These are phyloP conservation scores for Rhorus exstirpatorius DNA, from an alignment of 2,888 invertebrate genomes.

Conservation along the genomic window DNA sequence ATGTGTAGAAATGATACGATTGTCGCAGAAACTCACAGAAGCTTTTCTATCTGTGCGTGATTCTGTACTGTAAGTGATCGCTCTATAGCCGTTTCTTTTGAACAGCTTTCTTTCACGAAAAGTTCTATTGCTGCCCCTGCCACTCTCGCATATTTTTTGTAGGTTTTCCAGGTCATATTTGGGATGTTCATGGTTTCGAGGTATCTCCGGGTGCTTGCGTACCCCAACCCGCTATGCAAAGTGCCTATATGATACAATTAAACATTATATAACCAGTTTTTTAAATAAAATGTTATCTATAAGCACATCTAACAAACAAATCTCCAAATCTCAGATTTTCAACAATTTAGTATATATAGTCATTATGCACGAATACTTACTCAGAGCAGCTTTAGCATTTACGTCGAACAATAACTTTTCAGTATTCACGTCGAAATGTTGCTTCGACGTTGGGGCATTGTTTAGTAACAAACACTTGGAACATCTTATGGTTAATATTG, in stretches of 20 bases:
- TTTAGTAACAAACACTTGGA: too few relatives aligned
- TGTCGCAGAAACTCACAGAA: conserved; percentile 36
- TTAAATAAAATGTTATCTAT: conserved; percentile 22
- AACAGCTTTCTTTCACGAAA: conserved; percentile 40
- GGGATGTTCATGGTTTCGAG: conserved; percentile 36
- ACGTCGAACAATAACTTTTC: too few relatives aligned
- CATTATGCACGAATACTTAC: conserved; percentile 23
- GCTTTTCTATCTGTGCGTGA: conserved; percentile 35
- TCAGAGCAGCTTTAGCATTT: conserved; percentile 17
- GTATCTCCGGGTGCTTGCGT: conserved; percentile 27
- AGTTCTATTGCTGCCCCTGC: conserved; percentile 39
- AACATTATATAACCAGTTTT: conserved; percentile 27
- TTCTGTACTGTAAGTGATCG: conserved; percentile 29
- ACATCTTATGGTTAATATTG: too few relatives aligned
- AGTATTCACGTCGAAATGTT: too few relatives aligned
- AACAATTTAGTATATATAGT: conserved; percentile 15
- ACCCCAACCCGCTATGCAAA: conserved; percentile 41
- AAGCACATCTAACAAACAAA: conserved; percentile 38
- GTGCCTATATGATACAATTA: conserved; percentile 35
- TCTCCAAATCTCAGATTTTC: too few relatives aligned
- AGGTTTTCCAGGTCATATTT: conserved; percentile 40
- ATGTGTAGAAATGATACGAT: conserved; percentile 30
- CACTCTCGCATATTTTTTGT: conserved; percentile 42
- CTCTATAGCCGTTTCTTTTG: conserved; percentile 37
- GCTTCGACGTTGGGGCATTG: too few relatives aligned